Conservation (phyloP, 2,888 invertebrate genomes). For the Gibbula magus region DNA sequence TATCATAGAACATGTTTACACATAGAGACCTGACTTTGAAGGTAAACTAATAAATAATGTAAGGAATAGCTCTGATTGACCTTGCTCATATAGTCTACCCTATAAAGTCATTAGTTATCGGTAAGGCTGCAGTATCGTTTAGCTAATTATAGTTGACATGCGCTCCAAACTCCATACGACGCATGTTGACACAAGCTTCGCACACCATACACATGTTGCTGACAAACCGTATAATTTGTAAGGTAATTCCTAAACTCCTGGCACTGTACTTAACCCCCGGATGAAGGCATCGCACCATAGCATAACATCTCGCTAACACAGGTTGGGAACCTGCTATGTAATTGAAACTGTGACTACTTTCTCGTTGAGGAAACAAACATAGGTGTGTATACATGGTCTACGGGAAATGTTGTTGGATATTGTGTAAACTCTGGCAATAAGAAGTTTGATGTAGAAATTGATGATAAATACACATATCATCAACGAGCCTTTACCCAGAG, state of each 20-base stretch:
- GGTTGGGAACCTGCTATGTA: not conserved
- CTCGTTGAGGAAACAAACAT: not conserved
- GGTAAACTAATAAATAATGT: too few species aligned
- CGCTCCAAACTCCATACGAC: too few species aligned
- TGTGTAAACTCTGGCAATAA: not conserved
- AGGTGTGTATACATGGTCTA: not conserved
- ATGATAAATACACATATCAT: too few species aligned
- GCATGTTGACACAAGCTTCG: slow-evolving; percentile 1
- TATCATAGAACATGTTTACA: too few species aligned
- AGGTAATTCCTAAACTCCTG: not conserved
- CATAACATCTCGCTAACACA: not conserved
- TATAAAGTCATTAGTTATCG: too few species aligned
- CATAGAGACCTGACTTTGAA: too few species aligned
- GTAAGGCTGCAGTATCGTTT: too few species aligned
- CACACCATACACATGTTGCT: not conserved
- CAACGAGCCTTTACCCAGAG: too few species aligned
- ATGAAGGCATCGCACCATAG: not conserved
- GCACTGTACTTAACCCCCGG: not conserved
- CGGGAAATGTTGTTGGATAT: not conserved
- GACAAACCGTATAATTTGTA: not conserved
- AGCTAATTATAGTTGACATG: too few species aligned
- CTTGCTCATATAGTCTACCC: too few species aligned
- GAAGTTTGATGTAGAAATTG: not conserved
- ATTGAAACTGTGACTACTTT: not conserved
- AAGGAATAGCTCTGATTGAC: too few species aligned